These are phyloP conservation scores for Athene noctua DNA, from an alignment of 2,113 vertebrate genomes.

Conservation along the genomic window DNA sequence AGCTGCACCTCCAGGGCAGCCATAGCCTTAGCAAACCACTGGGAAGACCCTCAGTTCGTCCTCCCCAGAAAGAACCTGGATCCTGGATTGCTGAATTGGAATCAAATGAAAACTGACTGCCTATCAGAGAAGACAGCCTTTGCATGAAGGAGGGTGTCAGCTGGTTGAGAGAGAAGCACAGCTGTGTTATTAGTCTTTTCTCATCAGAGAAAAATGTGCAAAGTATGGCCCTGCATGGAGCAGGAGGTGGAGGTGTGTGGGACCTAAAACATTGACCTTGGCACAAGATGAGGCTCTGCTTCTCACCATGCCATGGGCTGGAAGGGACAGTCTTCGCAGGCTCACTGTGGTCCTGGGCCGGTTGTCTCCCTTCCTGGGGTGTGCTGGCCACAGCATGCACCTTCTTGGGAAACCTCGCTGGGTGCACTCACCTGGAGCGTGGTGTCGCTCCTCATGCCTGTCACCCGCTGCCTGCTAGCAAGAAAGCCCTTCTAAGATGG, in stretches of 20 bases:
- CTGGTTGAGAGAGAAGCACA: neutral
- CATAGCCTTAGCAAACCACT: neutral
- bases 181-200: neutral
- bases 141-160: neutral
- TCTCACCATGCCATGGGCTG: accelerated
- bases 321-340: neutral
- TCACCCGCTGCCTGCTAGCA: neutral
- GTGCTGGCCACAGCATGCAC: neutral
- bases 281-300: neutral
- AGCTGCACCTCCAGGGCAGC: neutral
- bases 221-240: neutral
- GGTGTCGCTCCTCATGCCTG: accelerated
- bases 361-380: neutral
- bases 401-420: neutral
- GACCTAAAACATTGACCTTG: neutral
- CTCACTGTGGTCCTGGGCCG: neutral
- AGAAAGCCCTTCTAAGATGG: neutral
- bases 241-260: neutral
- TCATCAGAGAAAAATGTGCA: neutral
- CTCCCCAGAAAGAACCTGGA: neutral
- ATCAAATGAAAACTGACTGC: neutral
- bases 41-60: neutral
- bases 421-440: accelerated
- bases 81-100: neutral
- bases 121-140: neutral